Percentiles rank a stretch among this genome's conserved stretches.
phyloP scores from a whole-genome alignment of 1,140 invertebrate genomes.

The Cepaea nemoralis region DNA sequence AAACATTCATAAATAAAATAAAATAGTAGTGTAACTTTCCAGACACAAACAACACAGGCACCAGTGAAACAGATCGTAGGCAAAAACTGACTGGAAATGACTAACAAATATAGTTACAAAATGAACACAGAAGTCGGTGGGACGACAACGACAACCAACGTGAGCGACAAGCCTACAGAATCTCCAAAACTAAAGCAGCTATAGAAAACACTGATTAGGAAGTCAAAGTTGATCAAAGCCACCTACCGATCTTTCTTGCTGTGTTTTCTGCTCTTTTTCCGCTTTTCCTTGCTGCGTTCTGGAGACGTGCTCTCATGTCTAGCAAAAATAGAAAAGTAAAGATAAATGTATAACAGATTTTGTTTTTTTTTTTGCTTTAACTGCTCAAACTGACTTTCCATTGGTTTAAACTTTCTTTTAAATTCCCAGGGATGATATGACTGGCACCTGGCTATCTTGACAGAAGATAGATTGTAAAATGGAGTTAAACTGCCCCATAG shows the following conservation, averaged over 20 bases:
- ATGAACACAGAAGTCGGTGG: background rate
- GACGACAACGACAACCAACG: constrained; percentile 1
- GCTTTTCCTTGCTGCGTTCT: constrained; percentile 63
- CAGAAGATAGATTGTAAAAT: too few relatives aligned
- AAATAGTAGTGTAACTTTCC: background rate
- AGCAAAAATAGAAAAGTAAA: constrained; percentile 37
- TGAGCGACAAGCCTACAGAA: background rate
- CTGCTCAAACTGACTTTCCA: too few relatives aligned
- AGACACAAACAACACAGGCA: background rate
- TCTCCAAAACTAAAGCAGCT: background rate
- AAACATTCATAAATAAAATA: background rate
- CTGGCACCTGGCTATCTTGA: too few relatives aligned
- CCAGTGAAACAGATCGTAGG: background rate
- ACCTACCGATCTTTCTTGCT: constrained; percentile 66
- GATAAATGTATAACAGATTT: too few relatives aligned
- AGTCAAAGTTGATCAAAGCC: background rate
- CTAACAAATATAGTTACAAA: background rate
- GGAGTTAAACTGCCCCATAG: too few relatives aligned
- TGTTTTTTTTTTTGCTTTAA: too few relatives aligned
- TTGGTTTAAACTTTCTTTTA: too few relatives aligned
- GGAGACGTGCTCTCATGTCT: constrained; percentile 63
- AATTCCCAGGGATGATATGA: too few relatives aligned
- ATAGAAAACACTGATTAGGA: background rate
- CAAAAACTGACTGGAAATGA: background rate
- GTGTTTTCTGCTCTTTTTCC: constrained; percentile 70